A percentile compares a stretch with the other conserved stretches of the same genome.
phyloP scores from a whole-genome alignment of 2,113 vertebrate species.

The Brachionichthys hirsutus region DNA sequence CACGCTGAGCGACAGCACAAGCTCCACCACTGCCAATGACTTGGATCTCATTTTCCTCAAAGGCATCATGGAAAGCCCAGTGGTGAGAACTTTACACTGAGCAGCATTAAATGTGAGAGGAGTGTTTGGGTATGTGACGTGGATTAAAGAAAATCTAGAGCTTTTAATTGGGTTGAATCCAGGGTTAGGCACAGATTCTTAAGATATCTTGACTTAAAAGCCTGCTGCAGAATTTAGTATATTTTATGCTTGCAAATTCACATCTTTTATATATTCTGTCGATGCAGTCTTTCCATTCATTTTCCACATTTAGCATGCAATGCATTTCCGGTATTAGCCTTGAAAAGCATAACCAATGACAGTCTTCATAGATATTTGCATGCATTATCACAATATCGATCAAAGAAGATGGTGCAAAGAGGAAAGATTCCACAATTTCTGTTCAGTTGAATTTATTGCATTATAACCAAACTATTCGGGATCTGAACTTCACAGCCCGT shows the following conservation, averaged over 20 bases:
- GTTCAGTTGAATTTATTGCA: no score
- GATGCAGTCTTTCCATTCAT: no score
- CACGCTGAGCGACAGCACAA: conserved; percentile 89
- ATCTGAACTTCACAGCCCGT: no score
- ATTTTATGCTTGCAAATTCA: background rate
- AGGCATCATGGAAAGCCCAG: conserved; percentile 96
- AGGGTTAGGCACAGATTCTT: background rate
- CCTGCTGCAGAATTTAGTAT: background rate
- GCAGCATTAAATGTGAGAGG: conserved; percentile 40
- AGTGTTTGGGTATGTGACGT: conserved; percentile 1
- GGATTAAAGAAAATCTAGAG: background rate
- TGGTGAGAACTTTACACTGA: conserved; percentile 78
- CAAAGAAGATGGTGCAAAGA: conserved; percentile 3
- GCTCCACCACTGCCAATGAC: conserved; percentile 86
- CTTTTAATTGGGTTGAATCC: background rate
- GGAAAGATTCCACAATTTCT: background rate
- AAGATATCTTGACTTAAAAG: no score
- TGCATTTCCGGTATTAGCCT: background rate
- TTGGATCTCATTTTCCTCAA: conserved; percentile 94
- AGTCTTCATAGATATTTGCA: conserved; percentile 1
- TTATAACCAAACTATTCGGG: no score
- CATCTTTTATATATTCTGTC: no score
- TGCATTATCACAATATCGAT: background rate
- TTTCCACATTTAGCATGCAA: conserved; percentile 1
- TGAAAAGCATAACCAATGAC: conserved; percentile 4